These are phyloP conservation scores for Pomatostomus ruficeps DNA, from an alignment of 2,113 vertebrate species.

Conservation along the genomic window DNA sequence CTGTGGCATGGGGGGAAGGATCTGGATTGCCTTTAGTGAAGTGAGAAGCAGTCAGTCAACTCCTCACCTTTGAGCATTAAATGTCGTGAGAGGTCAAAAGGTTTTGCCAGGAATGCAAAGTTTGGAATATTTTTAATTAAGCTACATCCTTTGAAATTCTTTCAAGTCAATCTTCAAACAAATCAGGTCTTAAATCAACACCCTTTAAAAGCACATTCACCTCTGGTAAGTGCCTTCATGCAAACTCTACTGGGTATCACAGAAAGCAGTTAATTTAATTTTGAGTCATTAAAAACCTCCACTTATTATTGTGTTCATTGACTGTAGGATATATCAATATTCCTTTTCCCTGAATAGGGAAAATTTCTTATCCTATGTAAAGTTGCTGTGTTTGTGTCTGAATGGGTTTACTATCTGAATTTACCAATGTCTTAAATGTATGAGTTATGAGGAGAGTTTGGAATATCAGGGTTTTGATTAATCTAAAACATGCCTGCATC, in stretches of 20 bases:
- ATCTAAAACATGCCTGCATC: neutral
- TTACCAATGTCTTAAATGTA: neutral
- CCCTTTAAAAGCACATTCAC: conserved; percentile 14
- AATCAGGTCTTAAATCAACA: conserved; percentile 51
- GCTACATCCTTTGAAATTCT: conserved; percentile 58
- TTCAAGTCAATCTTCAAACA: conserved; percentile 61
- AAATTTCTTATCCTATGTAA: neutral
- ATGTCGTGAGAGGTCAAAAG: conserved; percentile 69
- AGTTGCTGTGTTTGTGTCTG: neutral
- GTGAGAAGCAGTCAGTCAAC: conserved; percentile 62
- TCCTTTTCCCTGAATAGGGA: neutral
- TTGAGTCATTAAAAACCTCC: neutral
- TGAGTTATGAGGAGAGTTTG: neutral
- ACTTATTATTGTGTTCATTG: neutral
- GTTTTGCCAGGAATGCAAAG: conserved; percentile 67
- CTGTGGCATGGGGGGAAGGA: neutral
- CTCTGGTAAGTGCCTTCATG: neutral
- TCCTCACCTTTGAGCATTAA: conserved; percentile 60
- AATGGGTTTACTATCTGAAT: neutral
- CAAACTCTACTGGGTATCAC: neutral
- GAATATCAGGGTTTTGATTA: neutral
- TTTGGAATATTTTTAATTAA: conserved; percentile 61
- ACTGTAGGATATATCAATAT: neutral
- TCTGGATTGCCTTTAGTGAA: conserved; percentile 62
- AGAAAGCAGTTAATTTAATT: neutral